Evolutionary conservation across 2,113 vertebrate genomes (phyloP).

Genomic region (Steatornis caripensis): DNA sequence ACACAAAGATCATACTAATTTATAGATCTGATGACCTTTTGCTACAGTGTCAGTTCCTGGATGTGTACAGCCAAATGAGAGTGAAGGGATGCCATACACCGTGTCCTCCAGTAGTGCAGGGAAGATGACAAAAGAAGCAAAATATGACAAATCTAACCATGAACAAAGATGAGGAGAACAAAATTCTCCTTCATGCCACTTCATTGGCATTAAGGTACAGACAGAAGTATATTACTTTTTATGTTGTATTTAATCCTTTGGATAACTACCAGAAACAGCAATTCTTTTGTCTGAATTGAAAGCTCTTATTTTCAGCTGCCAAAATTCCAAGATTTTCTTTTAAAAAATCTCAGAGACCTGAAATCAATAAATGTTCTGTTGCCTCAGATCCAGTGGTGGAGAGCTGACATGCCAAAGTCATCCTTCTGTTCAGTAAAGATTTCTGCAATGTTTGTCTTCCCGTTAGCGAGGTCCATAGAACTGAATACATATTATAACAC

Average conservation of each 20-base stretch:
- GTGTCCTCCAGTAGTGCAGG: background rate
- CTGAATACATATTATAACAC: background rate
- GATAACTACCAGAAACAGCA: constrained; percentile 1
- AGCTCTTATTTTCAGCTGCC: constrained; percentile 6
- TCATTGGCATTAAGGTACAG: background rate
- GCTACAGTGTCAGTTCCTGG: background rate
- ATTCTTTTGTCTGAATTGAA: constrained; percentile 28
- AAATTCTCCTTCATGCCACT: too few relatives aligned
- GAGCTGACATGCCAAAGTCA: background rate
- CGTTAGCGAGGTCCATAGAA: background rate
- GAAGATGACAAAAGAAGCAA: background rate
- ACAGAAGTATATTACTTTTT: background rate
- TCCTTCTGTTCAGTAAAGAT: background rate
- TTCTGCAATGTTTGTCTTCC: background rate
- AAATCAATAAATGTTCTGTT: constrained; percentile 9
- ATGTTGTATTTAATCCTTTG: constrained; percentile 6
- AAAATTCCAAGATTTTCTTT: background rate
- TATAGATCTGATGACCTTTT: background rate
- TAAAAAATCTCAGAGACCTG: background rate
- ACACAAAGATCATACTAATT: background rate
- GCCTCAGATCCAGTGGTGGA: background rate
- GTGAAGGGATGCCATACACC: background rate
- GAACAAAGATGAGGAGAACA: background rate
- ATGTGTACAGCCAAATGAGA: background rate
- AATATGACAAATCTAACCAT: background rate